Conservation (phyloP, 2,797 vertebrate genomes). For the Parotocinclus haroldoi region DNA sequence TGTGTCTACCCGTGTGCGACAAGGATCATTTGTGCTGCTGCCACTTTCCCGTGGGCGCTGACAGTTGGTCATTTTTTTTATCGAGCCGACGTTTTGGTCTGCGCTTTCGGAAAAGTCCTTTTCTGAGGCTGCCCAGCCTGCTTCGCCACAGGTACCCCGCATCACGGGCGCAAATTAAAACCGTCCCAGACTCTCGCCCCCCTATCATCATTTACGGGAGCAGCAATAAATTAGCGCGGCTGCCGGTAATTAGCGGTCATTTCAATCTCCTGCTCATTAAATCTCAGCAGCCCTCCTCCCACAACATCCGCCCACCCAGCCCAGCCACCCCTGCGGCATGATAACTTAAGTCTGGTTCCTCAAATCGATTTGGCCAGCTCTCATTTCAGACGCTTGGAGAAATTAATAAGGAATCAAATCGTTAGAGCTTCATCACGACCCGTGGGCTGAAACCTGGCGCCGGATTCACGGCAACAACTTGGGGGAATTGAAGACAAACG, state of each 20-base stretch:
- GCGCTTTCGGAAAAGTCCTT: neutral
- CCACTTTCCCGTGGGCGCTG: constrained; percentile 5
- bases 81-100: constrained; percentile 22
- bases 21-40: constrained; percentile 26
- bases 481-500: too few relatives aligned
- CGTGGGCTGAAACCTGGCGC: too few relatives aligned
- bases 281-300: constrained; percentile 28
- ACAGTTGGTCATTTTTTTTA: constrained; percentile 11
- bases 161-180: constrained; percentile 17
- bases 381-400: constrained; percentile 50
- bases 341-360: constrained; percentile 44
- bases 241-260: constrained; percentile 45
- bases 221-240: constrained; percentile 35
- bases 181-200: constrained; percentile 29
- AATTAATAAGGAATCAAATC: constrained; percentile 6
- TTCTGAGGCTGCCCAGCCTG: neutral
- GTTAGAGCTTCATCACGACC: too few relatives aligned
- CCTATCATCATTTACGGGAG: constrained; percentile 20
- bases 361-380: constrained; percentile 62
- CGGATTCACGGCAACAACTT: too few relatives aligned
- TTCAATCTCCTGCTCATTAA: constrained; percentile 44
- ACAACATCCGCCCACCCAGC: constrained; percentile 5
- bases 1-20: constrained; percentile 16
- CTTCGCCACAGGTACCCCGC: too few relatives aligned
- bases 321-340: constrained; percentile 5